Evolutionary conservation across 1,140 invertebrate genomes (phyloP), one percentile per base, ranked within the genome.

Genomic region (Trichogramma pretiosum): DNA sequence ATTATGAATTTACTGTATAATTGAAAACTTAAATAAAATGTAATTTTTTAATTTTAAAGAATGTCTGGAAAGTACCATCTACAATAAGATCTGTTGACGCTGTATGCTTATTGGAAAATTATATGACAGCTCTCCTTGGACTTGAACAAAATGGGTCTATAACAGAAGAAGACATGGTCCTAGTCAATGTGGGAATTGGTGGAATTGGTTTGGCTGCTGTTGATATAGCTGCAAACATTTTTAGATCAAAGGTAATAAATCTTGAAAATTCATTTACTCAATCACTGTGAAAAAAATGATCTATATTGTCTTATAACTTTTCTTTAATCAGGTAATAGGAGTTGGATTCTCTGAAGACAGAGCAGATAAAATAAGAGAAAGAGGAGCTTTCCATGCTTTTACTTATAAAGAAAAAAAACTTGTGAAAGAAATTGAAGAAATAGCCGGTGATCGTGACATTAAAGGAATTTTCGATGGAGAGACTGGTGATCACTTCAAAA

Each of bases 201-300:
- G 73, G 76, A 10, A 62, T 77, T 47, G 78, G 79, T 21, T 57
- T 80, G 39, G 78, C 81, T 42, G 74, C 78, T 11, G 71, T 81
- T 16, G 81, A 83, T 64, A 61, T 83, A 39, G 78, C 78, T 14
- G 69, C 73, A 23, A 79, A 80, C 62, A 71, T 81, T 22, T 81
- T 76, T 55, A 74, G 70, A 62, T 68, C 77, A 14, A 69, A 79
- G 63, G 79, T 80, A 55, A 33, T 26, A 24, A 34, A 48, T 33
- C 24, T 8, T 40, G 36, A 34, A 39, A 34, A 22, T 3, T 28
- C 32, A 38, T 2, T 37, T n/a, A n/a, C n/a, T n/a, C n/a, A n/a
- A n/a, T n/a, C n/a, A n/a, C n/a, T n/a, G n/a, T n/a, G n/a, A n/a
- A n/a, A n/a, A n/a, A n/a, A n/a, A n/a, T n/a, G n/a, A 43, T 22